These are phyloP conservation scores for Frankliniella intonsa DNA, from an alignment of 2,888 invertebrate genomes.

Conservation along the genomic window DNA sequence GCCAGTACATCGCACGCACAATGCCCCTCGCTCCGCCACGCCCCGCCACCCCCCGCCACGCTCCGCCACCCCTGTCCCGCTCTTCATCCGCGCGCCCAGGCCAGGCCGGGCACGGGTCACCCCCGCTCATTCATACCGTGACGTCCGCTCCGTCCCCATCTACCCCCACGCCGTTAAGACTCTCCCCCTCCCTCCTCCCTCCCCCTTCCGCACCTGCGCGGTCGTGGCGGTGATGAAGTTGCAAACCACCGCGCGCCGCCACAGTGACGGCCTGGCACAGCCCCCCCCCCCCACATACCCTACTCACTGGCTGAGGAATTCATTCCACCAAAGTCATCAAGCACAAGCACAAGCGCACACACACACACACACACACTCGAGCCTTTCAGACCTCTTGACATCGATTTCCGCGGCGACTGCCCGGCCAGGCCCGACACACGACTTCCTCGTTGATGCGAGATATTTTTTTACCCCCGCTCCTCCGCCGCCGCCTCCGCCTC, in stretches of 20 bases:
- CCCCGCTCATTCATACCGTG: too few species aligned
- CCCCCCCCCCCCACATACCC: neutral
- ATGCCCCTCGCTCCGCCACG: neutral
- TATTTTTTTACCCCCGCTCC: too few species aligned
- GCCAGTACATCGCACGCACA: slow-evolving; percentile 7
- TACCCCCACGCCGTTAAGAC: too few species aligned
- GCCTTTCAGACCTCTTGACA: too few species aligned
- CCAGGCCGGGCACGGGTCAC: too few species aligned
- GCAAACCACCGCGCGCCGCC: neutral
- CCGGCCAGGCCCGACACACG: too few species aligned
- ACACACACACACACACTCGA: too few species aligned
- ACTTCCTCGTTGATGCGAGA: too few species aligned
- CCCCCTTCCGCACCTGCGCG: neutral
- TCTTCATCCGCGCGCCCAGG: neutral
- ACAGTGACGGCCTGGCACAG: too few species aligned
- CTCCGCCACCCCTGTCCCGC: neutral
- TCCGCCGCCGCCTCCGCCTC: too few species aligned
- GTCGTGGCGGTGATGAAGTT: neutral
- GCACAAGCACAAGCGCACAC: neutral
- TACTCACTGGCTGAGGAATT: neutral
- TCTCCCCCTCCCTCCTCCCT: neutral
- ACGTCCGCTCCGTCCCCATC: too few species aligned
- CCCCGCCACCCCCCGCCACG: neutral
- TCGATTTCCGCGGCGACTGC: too few species aligned
- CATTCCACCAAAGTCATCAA: neutral